Conservation (phyloP, 1,140 invertebrate species). For the Anastrepha obliqua region DNA sequence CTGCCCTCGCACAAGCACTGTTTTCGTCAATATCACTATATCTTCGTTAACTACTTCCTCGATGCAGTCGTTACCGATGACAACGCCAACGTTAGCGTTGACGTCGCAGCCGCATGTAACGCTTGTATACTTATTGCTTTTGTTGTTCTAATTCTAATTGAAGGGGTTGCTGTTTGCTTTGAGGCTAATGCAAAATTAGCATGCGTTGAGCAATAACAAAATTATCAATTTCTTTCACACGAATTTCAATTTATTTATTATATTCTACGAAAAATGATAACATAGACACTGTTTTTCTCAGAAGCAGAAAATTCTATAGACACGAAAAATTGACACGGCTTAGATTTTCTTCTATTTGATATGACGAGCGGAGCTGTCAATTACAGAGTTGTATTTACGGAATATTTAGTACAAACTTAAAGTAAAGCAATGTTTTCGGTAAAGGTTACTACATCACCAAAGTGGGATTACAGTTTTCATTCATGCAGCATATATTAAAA, state of each 20-base stretch:
- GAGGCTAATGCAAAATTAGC: background rate
- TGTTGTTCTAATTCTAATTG: conserved; percentile 50
- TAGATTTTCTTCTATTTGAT: conserved; percentile 51
- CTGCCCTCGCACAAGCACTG: background rate
- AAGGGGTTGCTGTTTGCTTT: conserved; percentile 13
- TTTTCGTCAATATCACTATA: background rate
- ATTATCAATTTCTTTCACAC: background rate
- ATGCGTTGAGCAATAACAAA: background rate
- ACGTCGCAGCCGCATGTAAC: background rate
- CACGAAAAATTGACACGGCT: conserved; percentile 39
- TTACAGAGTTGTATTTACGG: conserved; percentile 3
- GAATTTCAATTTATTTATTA: background rate
- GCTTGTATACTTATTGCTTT: conserved; percentile 34
- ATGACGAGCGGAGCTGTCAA: conserved; percentile 40
- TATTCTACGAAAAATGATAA: background rate
- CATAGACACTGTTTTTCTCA: conserved; percentile 12
- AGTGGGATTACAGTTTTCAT: no score
- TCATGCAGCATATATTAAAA: no score
- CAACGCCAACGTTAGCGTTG: conserved; percentile 22
- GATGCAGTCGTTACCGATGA: conserved; percentile 27
- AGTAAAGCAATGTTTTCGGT: no score
- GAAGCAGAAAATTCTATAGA: conserved; percentile 29
- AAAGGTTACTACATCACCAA: no score
- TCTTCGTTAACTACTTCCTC: conserved; percentile 41
- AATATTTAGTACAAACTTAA: no score